A percentile compares a stretch with the other conserved stretches of the same genome.
Conservation (phyloP, 2,797 vertebrate species). For the Tachyglossus aculeatus region DNA sequence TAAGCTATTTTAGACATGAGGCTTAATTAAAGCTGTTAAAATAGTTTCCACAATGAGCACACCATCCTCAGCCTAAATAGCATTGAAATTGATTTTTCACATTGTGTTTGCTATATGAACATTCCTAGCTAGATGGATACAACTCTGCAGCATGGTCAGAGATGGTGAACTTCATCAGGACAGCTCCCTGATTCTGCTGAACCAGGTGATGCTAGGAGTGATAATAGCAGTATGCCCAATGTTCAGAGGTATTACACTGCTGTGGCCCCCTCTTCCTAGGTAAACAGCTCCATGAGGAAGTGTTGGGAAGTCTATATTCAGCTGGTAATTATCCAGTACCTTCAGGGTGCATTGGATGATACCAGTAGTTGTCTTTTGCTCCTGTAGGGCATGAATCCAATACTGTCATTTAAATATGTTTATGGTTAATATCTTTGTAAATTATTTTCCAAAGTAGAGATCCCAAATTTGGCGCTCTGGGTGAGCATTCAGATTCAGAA, state of each 20-base stretch:
- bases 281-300: background rate
- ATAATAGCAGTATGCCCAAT: background rate
- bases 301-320: background rate
- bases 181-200: background rate
- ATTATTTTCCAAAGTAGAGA: background rate
- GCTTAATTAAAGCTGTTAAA: slow-evolving; percentile 19
- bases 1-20: slow-evolving; percentile 18
- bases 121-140: background rate
- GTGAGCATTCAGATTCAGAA: background rate
- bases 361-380: background rate
- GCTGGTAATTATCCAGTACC: background rate
- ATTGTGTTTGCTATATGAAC: background rate
- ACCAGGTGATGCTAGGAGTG: background rate
- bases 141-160: background rate
- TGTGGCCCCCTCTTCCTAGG: background rate
- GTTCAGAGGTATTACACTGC: background rate
- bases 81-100: background rate
- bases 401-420: background rate
- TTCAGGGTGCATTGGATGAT: background rate
- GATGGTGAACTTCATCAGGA: background rate
- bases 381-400: background rate
- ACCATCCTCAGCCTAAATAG: background rate
- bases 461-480: background rate
- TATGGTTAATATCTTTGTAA: background rate
- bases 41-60: background rate